These are phyloP conservation scores for Amblyopsis rosae DNA, from an alignment of 2,113 vertebrate genomes.

Conservation along the genomic window DNA sequence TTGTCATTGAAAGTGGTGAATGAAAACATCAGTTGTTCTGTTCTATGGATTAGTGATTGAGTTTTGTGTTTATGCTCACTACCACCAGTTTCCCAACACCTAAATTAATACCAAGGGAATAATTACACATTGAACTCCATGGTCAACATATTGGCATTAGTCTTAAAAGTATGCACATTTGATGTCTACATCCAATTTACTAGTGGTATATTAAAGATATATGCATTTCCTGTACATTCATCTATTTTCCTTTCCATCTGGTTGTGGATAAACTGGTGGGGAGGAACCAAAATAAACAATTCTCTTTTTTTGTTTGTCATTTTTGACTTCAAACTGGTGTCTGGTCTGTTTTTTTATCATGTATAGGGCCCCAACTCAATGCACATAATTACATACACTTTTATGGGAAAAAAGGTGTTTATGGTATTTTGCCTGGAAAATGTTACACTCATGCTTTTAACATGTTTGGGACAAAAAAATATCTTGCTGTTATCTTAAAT, in stretches of 20 bases:
- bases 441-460: too few species aligned
- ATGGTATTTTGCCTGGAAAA: too few species aligned
- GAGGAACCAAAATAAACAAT: constrained; percentile 75
- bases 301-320: constrained; percentile 68
- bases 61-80: constrained; percentile 76
- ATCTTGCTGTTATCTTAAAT: too few species aligned
- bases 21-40: constrained; percentile 63
- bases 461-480: too few species aligned
- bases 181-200: constrained; percentile 69
- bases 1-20: constrained; percentile 53
- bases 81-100: constrained; percentile 60
- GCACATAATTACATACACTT: background rate
- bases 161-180: constrained; percentile 72
- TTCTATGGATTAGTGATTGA: constrained; percentile 66
- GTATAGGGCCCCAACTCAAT: background rate
- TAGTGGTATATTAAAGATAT: constrained; percentile 72
- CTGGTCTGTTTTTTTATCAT: background rate
- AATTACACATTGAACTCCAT: constrained; percentile 51
- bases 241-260: constrained; percentile 71
- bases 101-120: constrained; percentile 46
- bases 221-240: constrained; percentile 72
- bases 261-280: constrained; percentile 74
- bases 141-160: constrained; percentile 71
- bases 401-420: too few species aligned
- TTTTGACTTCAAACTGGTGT: constrained; percentile 14